Percentiles rank a stretch among this genome's conserved stretches.
Conservation (phyloP, 1,140 invertebrate genomes). For the Drosophila pseudoananassae region DNA sequence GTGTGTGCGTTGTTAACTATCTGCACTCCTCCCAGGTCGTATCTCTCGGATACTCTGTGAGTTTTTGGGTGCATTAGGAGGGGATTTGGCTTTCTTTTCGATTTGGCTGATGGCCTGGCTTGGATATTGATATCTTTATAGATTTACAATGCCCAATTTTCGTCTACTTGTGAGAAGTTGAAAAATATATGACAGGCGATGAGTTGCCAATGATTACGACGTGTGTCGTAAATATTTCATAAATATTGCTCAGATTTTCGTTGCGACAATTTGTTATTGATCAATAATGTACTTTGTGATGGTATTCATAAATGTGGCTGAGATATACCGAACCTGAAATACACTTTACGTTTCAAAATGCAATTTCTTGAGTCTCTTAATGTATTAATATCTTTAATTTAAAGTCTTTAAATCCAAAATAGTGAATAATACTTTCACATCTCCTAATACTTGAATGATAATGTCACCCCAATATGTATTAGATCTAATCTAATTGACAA, state of each 20-base stretch:
- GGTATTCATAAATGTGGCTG: background rate
- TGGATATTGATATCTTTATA: constrained; percentile 77
- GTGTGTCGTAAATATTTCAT: constrained; percentile 79
- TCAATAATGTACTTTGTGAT: constrained; percentile 62
- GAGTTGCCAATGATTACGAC: constrained; percentile 80
- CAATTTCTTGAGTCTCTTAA: no score
- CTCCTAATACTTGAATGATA: background rate
- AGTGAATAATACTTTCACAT: background rate
- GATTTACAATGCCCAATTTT: constrained; percentile 81
- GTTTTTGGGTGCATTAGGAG: constrained; percentile 4
- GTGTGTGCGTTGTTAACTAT: constrained; percentile 36
- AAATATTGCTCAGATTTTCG: constrained; percentile 82
- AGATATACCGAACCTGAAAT: constrained; percentile 7
- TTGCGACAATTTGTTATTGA: constrained; percentile 81
- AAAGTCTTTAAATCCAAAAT: no score
- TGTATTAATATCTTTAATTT: background rate
- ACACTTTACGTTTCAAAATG: constrained; percentile 16
- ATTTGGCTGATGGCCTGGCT: constrained; percentile 28
- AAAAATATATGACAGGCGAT: constrained; percentile 76
- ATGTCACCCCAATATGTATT: background rate
- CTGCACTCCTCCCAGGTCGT: constrained; percentile 26
- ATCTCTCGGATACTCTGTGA: constrained; percentile 48
- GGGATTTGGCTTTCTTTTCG: constrained; percentile 32
- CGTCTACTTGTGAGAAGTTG: constrained; percentile 80
- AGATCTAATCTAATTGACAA: background rate